Evolutionary conservation across 2,797 vertebrate species (phyloP).

Genomic region (Aulostomus chinensis): DNA sequence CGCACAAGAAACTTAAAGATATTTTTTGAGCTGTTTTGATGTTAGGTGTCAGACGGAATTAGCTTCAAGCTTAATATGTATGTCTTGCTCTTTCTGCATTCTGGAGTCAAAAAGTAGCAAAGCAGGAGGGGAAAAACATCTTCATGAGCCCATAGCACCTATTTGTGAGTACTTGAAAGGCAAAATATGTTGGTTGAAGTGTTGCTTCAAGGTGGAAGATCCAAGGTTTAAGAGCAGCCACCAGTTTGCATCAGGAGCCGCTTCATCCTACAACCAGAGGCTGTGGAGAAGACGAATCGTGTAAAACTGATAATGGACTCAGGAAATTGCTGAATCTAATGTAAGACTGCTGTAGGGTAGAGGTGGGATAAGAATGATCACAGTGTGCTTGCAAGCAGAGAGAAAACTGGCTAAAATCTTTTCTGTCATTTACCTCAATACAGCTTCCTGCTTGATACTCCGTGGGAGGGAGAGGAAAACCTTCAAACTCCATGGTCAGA

Average conservation of each 20-base stretch:
- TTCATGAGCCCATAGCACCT: no score
- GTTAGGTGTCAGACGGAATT: no score
- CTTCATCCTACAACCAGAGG: conserved; percentile 16
- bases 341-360: conserved; percentile 52
- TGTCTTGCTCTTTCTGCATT: no score
- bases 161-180: no score
- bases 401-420: conserved; percentile 22
- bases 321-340: conserved; percentile 62
- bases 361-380: conserved; percentile 50
- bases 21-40: no score
- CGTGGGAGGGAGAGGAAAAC: conserved; percentile 11
- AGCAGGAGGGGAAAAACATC: no score
- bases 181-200: no score
- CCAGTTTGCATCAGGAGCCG: conserved; percentile 36
- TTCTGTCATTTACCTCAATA: conserved; percentile 36
- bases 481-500: conserved; percentile 22
- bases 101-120: no score
- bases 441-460: conserved; percentile 41
- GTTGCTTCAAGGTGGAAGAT: no score
- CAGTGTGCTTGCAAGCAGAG: conserved; percentile 37
- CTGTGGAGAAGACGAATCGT: conserved; percentile 56
- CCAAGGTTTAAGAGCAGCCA: conserved; percentile 39
- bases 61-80: no score
- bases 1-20: no score
- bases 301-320: conserved; percentile 63